Evolutionary conservation across 2,113 vertebrate species (phyloP).

Genomic region (Carassius gibelio): DNA sequence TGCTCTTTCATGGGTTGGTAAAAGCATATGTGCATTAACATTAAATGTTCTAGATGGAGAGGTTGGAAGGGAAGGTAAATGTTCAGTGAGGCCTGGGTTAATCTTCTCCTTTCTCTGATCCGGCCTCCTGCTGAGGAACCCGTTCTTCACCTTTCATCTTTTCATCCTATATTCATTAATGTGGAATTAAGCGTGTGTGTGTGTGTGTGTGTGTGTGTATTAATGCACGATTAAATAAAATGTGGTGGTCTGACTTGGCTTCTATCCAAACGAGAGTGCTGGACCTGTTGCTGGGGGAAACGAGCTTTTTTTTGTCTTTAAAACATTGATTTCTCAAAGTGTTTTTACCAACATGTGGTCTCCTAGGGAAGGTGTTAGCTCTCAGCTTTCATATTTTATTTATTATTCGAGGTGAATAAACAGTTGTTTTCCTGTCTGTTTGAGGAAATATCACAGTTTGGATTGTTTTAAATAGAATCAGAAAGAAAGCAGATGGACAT

Average conservation of each 20-base stretch:
- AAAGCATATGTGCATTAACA: background rate
- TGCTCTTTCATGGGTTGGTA: conserved; percentile 1
- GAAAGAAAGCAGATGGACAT: background rate
- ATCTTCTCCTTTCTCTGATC: conserved; percentile 40
- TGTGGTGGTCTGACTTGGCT: background rate
- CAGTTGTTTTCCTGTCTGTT: background rate
- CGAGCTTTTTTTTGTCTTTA: conserved; percentile 1
- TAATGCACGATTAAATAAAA: conserved; percentile 36
- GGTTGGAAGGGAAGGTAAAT: background rate
- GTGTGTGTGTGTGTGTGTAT: conserved; percentile 11
- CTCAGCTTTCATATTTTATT: background rate
- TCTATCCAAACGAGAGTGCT: background rate
- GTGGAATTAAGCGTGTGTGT: conserved; percentile 45
- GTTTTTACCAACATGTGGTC: conserved; percentile 8
- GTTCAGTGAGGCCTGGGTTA: conserved; percentile 31
- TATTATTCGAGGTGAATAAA: background rate
- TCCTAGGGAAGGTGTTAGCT: background rate
- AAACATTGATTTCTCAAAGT: conserved; percentile 13
- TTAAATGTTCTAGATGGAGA: background rate
- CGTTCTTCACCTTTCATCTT: conserved; percentile 31
- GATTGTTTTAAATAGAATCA: background rate
- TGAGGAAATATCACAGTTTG: background rate
- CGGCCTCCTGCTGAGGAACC: conserved; percentile 22
- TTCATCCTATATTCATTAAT: conserved; percentile 58
- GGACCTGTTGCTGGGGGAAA: conserved; percentile 10